Evolutionary conservation across 2,888 invertebrate genomes (phyloP), one percentile per base, ranked within the genome.

Genomic region (Ennomos fuscantarius): DNA sequence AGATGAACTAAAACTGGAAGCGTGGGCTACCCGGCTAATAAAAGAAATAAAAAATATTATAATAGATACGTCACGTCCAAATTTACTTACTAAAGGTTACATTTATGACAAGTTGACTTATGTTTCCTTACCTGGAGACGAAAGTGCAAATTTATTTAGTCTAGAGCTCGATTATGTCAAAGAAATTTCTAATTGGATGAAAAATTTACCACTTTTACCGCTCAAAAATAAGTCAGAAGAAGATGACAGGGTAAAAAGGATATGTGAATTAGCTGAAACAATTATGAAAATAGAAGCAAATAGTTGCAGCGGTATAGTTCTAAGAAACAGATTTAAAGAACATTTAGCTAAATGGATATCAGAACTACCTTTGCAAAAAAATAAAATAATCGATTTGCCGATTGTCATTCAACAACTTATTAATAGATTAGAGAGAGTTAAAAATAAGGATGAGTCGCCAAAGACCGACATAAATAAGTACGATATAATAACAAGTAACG

Each of bases 161-260:
- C 62, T 70, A 31, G 78, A 85, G 63, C 68, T 86, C 1, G 60
- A 68, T 50, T 84, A 82, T 45, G 75, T 76, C 0, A 78, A 79
- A 67, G 83, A 86, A 69, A 84, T 87, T 61, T 68, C 77, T 24
- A 79, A 84, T 31, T 87, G 86, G 86, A 56, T 87, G 35, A 79
- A 81, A 62, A 83, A 82, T 62, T 67, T 87, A 40, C 82, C 86
- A 1, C 55, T 87, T 2, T 45, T 76, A 50, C 69, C 78, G 8
- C 55, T 76, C 41, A 67, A 15, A 15, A 15, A 66, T 12, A n/a
- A 65, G 8, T 50, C 62, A 47, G 61, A 73, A 39, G 61, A 72
- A 12, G 60, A 73, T 35, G 43, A 57, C 35, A 74, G 71, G 55
- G 63, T 74, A 1, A 67, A 58, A 63, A 76, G 78, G 70, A 76